Percentiles rank a stretch among this genome's conserved stretches.
These are phyloP conservation scores for Nyleta sp. DNA, from an alignment of 2,888 invertebrate species.

Conservation along the genomic window DNA sequence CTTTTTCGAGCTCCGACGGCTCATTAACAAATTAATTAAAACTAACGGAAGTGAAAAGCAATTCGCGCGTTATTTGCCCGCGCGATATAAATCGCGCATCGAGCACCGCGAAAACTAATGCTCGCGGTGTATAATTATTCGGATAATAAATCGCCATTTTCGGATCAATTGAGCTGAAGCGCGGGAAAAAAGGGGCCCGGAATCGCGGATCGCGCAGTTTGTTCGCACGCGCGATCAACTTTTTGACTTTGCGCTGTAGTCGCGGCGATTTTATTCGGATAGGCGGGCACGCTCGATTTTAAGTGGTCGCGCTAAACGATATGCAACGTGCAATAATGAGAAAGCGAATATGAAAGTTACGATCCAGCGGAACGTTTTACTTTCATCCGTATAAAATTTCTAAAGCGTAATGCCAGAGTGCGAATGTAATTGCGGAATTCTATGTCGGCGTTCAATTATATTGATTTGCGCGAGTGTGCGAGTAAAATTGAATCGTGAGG, in stretches of 20 bases:
- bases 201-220: too few species aligned
- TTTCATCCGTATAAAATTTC: constrained; percentile 22
- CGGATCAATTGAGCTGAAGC: constrained; percentile 18
- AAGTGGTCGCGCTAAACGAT: constrained; percentile 15
- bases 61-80: constrained; percentile 18
- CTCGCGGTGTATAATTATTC: constrained; percentile 16
- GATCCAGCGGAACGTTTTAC: constrained; percentile 11
- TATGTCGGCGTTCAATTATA: too few species aligned
- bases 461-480: too few species aligned
- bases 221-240: too few species aligned
- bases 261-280: too few species aligned
- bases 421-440: background rate
- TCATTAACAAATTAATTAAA: constrained; percentile 34
- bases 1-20: background rate
- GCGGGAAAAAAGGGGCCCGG: constrained; percentile 16
- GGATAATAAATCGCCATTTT: constrained; percentile 25
- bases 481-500: too few species aligned
- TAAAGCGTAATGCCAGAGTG: background rate
- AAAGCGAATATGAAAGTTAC: constrained; percentile 40
- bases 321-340: constrained; percentile 27
- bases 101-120: constrained; percentile 12
- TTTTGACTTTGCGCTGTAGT: too few species aligned
- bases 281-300: too few species aligned
- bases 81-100: constrained; percentile 2
- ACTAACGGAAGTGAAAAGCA: constrained; percentile 2